phyloP scores from a whole-genome alignment of 1,140 invertebrate species.

The Microplitis mediator region DNA sequence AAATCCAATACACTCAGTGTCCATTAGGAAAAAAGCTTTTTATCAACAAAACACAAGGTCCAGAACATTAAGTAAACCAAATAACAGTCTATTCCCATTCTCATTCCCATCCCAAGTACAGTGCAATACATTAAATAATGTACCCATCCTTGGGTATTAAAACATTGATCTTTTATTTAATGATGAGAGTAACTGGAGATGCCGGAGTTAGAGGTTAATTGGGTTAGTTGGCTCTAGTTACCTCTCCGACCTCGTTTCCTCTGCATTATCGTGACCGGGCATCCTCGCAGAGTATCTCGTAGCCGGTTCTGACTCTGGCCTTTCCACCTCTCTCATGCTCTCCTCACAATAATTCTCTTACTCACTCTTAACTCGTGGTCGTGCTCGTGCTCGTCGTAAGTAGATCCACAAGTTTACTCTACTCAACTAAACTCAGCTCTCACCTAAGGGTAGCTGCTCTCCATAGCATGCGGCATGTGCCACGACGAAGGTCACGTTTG shows the following conservation, averaged over 20 bases:
- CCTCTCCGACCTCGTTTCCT: constrained; percentile 22
- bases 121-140: too few species aligned
- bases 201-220: constrained; percentile 28
- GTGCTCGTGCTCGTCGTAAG: background rate
- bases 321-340: background rate
- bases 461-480: background rate
- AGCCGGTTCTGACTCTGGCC: background rate
- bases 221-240: constrained; percentile 31
- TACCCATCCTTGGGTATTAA: too few species aligned
- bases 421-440: too few species aligned
- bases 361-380: background rate
- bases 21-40: too few species aligned
- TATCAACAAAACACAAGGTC: too few species aligned
- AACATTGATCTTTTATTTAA: background rate
- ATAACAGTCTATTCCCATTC: too few species aligned
- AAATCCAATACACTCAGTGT: too few species aligned
- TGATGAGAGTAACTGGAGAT: background rate
- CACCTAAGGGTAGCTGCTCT: constrained; percentile 2
- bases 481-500: constrained; percentile 25
- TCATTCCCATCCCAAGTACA: too few species aligned
- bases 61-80: too few species aligned
- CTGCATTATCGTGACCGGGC: constrained; percentile 18
- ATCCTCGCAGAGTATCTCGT: background rate
- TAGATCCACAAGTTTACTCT: background rate
- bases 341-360: background rate